Base-by-base conservation (phyloP, 1,140 invertebrate species). In the Bombus difficillimus region DNA sequence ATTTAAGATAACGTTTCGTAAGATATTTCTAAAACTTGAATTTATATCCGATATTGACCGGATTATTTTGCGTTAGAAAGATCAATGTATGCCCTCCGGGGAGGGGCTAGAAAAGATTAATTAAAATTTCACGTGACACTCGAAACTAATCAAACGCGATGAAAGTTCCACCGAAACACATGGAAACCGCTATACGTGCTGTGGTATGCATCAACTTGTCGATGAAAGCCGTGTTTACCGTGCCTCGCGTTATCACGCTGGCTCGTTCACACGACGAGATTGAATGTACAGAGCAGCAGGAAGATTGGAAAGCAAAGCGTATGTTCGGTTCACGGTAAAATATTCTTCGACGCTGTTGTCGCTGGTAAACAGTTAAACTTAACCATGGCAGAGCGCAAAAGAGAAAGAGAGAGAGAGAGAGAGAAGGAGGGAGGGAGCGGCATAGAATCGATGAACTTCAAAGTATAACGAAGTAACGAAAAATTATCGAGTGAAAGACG, bases 231-330 rank as follows among this genome's bases (percentile, higher is more conserved):
- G 59, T 68, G 86, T 87, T 87, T 87, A 79, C 74, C 81, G 74
- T 86, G 69, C 34, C 81, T 28, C 28, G 86, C 81, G 64, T 87
- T 81, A 79, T 87, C 82, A 41, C 37, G 85, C 74, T 83, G 53
- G 57, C 81, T 62, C 81, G 81, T 72, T 75, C 43, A 79, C 75
- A 81, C 80, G 83, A 64, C 64, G 86, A 88, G 85, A 92, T 92
- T 90, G 88, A 91, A 91, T 86, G 90, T 91, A 87, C 78, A 90
- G 88, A 89, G 76, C 69, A 83, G 77, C 53, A n/a, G 64, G 69
- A 68, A 62, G 57, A 32, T 81, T 41, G 59, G 32, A 39, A n/a
- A 69, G 39, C 68, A 39, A 77, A 73, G 47, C 62, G 66, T 34
- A 43, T 39, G 15, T 62, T 62, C 37, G n/a, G 10, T 2, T 4